Evolutionary conservation across 2,113 vertebrate genomes (phyloP).

Genomic region (Hyaena hyaena): DNA sequence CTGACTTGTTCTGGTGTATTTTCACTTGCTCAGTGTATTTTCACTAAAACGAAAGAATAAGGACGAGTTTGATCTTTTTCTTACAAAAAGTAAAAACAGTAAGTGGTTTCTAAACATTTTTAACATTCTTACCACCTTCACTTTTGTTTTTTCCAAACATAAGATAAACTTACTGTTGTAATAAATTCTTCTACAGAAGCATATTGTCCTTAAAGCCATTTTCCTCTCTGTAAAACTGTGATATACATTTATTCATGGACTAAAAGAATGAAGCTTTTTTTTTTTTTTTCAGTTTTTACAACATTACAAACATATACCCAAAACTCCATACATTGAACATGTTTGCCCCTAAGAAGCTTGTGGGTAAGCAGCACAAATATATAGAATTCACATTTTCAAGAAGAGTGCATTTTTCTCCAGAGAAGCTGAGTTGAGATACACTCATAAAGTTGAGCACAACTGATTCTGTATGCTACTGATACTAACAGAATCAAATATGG

Average conservation of each 20-base stretch:
- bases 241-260: background rate
- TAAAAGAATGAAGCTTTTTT: background rate
- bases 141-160: background rate
- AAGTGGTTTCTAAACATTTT: background rate
- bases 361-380: background rate
- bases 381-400: background rate
- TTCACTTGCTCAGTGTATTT: background rate
- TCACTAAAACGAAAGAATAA: background rate
- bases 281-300: background rate
- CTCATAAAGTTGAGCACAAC: background rate
- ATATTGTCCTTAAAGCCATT: background rate
- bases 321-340: background rate
- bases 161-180: background rate
- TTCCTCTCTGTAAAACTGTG: background rate
- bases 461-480: background rate
- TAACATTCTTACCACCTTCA: background rate
- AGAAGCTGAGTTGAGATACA: background rate
- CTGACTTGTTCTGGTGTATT: background rate
- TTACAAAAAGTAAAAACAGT: background rate
- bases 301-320: background rate
- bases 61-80: background rate
- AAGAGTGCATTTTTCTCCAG: background rate
- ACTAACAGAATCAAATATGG: background rate
- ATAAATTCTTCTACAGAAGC: background rate
- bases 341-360: background rate